These are phyloP conservation scores for Polymixis flavicincta DNA, from an alignment of 2,888 invertebrate genomes.

Conservation along the genomic window DNA sequence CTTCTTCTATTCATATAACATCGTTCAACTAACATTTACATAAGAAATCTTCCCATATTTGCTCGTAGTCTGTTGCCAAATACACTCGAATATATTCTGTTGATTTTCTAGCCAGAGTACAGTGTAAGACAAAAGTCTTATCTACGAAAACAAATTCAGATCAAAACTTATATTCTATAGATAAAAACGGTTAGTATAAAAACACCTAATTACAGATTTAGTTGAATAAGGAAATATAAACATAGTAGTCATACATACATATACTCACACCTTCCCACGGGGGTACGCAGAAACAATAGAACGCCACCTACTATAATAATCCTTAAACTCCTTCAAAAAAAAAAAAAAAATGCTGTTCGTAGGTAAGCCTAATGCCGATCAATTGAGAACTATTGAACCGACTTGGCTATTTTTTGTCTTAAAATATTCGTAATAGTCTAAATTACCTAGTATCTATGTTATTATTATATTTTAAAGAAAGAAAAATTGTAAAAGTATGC, in stretches of 20 bases:
- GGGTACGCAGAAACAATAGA: too few species aligned
- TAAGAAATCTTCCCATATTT: conserved; percentile 66
- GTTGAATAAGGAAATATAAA: neutral
- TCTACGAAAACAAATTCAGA: conserved; percentile 11
- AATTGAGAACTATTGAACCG: neutral
- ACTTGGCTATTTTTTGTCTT: neutral
- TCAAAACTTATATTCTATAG: too few species aligned
- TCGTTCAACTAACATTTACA: conserved; percentile 59
- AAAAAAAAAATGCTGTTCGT: neutral
- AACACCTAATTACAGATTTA: conserved; percentile 11
- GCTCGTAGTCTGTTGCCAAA: conserved; percentile 65
- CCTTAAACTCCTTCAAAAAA: neutral
- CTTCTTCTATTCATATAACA: conserved; percentile 32
- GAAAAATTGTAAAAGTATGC: neutral
- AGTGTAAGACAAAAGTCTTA: conserved; percentile 52
- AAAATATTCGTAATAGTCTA: neutral
- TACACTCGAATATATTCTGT: conserved; percentile 65
- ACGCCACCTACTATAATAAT: too few species aligned
- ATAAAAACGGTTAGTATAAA: neutral
- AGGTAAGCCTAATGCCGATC: neutral
- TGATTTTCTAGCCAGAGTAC: conserved; percentile 51
- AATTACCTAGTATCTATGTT: too few species aligned
- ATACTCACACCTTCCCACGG: too few species aligned
- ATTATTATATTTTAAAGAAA: too few species aligned
- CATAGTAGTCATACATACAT: too few species aligned